Evolutionary conservation across 2,888 invertebrate genomes (phyloP), one percentile per base, ranked within the genome.

Genomic region (Microctonus hyperodae): DNA sequence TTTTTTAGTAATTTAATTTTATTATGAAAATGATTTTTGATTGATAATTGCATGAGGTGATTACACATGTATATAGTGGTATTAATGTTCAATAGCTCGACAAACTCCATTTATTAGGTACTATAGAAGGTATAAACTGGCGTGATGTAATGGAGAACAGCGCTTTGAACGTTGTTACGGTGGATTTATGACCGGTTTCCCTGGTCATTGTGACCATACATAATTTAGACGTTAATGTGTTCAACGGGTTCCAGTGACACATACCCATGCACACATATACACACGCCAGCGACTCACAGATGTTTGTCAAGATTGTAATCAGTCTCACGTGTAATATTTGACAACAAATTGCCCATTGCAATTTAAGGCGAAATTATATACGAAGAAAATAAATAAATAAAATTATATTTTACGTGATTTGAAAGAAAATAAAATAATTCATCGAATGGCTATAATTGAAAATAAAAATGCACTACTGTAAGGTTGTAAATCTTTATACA

Each of bases 221-320:
- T 74, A 75, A 76, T 73, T 73, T 73, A 75, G 75, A 73, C 76
- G 75, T 75, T 76, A 75, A 74, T 73, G 76, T 73, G 77, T 69
- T 63, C 62, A 64, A 65, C 37, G 53, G 65, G 64, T 62, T 37
- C 61, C 69, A 7, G 44, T 44, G 44, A 44, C 44, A 44, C 44
- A 16, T 44, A 16, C 20, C 16, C 16, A 44, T 44, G 16, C 63
- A 57, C 64, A 57, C 66, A 68, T 25, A 22, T 10, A 25, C 11
- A 61, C 69, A 68, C 68, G 70, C 55, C 57, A 73, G 57, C 70
- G 68, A 71, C 71, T 67, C 57, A 59, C 71, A 72, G 62, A 55
- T 69, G 40, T 69, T 74, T 71, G 65, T 70, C 65, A 59, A 63
- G 70, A 71, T 70, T 61, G 64, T 57, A 65, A 72, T 71, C 68